phyloP scores from a whole-genome alignment of 2,113 vertebrate species.

The Coryphaenoides rupestris region DNA sequence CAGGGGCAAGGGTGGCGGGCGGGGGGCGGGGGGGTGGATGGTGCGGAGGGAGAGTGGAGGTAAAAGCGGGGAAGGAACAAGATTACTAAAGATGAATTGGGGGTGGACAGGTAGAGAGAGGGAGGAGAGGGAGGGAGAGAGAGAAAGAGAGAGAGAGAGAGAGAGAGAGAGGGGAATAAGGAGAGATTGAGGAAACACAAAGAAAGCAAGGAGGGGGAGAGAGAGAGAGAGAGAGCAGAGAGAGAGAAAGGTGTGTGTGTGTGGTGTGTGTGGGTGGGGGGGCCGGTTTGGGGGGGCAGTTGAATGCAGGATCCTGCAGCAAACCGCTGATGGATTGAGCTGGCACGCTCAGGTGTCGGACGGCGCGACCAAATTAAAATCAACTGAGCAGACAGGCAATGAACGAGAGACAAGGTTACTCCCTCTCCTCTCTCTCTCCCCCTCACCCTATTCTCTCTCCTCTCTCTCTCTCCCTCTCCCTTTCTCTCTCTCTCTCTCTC shows the following conservation, averaged over 20 bases:
- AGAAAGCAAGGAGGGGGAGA: slow-evolving; percentile 17
- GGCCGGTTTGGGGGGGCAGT: not conserved
- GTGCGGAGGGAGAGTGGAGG: no score
- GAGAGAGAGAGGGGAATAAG: not conserved
- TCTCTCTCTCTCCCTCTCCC: not conserved
- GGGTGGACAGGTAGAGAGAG: slow-evolving; percentile 18
- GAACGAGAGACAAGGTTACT: slow-evolving; percentile 68
- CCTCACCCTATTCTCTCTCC: slow-evolving; percentile 5
- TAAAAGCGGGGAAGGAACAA: not conserved
- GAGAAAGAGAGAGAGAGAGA: slow-evolving; percentile 10
- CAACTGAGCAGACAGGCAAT: slow-evolving; percentile 66
- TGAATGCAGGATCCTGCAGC: slow-evolving; percentile 25
- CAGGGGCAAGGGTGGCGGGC: not conserved
- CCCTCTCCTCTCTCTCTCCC: slow-evolving; percentile 31
- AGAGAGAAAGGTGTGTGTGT: not conserved
- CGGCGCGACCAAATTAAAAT: slow-evolving; percentile 64
- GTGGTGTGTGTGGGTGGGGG: not conserved
- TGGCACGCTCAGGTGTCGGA: slow-evolving; percentile 67
- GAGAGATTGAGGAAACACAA: not conserved
- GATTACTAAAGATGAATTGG: slow-evolving; percentile 15
- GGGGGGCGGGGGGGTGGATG: no score
- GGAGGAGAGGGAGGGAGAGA: not conserved
- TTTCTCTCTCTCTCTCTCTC: slow-evolving; percentile 26
- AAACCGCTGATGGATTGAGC: slow-evolving; percentile 66
- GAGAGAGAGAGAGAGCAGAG: slow-evolving; percentile 4